phyloP scores from a whole-genome alignment of 2,888 invertebrate species.

The Eristalis intricaria region DNA sequence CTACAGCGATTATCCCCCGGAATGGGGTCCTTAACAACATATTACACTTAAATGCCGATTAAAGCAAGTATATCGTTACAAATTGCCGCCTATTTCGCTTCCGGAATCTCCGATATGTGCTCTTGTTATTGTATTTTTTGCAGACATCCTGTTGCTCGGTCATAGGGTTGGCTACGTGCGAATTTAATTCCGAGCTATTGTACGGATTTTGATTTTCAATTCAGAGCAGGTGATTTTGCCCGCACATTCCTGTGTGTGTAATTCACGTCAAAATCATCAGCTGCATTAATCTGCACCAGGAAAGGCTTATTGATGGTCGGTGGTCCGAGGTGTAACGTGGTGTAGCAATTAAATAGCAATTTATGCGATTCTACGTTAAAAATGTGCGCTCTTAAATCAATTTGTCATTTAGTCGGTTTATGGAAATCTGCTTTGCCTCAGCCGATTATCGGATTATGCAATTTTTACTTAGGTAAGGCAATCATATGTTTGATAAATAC shows the following conservation, averaged over 20 bases:
- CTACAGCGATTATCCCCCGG: constrained; percentile 48
- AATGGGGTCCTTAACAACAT: constrained; percentile 63
- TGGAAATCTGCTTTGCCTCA: constrained; percentile 36
- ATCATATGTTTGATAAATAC: not conserved
- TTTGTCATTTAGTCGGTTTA: constrained; percentile 68
- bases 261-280: constrained; percentile 7
- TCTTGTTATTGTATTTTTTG: constrained; percentile 5
- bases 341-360: constrained; percentile 65
- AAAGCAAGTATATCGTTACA: constrained; percentile 67
- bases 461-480: constrained; percentile 25
- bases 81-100: constrained; percentile 66
- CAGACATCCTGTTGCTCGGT: constrained; percentile 59
- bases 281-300: constrained; percentile 43
- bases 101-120: constrained; percentile 24
- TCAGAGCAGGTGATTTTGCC: constrained; percentile 23
- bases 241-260: not conserved
- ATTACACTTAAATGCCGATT: constrained; percentile 68
- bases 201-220: constrained; percentile 54
- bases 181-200: constrained; percentile 19
- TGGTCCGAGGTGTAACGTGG: constrained; percentile 10
- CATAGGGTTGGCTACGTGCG: constrained; percentile 17
- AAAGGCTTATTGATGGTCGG: constrained; percentile 13
- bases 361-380: constrained; percentile 52
- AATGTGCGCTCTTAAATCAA: constrained; percentile 55
- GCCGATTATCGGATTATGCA: constrained; percentile 50